Percentiles rank a stretch among this genome's conserved stretches.
Evolutionary conservation across 2,113 vertebrate genomes (phyloP).

Genomic region (Ictalurus furcatus): DNA sequence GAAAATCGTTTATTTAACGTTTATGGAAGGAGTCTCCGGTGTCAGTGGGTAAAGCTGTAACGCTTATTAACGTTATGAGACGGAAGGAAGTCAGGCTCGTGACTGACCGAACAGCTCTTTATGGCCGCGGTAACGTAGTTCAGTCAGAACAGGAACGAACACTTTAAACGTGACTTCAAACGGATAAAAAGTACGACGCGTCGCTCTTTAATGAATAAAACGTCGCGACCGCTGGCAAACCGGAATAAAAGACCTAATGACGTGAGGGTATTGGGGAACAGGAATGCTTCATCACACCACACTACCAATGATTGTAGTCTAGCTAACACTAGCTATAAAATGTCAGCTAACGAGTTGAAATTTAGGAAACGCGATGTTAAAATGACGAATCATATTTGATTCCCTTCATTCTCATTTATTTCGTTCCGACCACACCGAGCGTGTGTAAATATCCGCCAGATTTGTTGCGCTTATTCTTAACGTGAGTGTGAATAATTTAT

Average conservation of each 20-base stretch:
- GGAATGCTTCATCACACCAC: neutral
- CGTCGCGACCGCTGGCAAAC: neutral
- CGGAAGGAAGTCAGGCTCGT: neutral
- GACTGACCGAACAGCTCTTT: neutral
- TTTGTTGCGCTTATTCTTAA: conserved; percentile 74
- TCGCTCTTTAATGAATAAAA: neutral
- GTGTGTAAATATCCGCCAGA: conserved; percentile 65
- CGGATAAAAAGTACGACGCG: neutral
- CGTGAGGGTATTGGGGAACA: neutral
- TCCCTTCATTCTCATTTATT: neutral
- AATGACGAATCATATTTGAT: neutral
- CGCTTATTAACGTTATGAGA: neutral
- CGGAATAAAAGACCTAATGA: neutral
- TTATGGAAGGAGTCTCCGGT: neutral
- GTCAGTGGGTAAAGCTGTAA: neutral
- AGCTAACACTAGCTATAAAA: neutral
- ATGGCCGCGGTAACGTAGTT: neutral
- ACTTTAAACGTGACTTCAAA: neutral
- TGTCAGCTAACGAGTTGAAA: neutral
- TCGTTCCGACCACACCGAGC: neutral
- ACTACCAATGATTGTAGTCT: neutral
- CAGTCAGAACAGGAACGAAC: neutral
- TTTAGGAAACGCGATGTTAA: neutral
- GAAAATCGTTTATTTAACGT: neutral
- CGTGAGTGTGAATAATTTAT: conserved; percentile 72